phyloP scores from a whole-genome alignment of 2,797 vertebrate species.

The Gallirallus australis region DNA sequence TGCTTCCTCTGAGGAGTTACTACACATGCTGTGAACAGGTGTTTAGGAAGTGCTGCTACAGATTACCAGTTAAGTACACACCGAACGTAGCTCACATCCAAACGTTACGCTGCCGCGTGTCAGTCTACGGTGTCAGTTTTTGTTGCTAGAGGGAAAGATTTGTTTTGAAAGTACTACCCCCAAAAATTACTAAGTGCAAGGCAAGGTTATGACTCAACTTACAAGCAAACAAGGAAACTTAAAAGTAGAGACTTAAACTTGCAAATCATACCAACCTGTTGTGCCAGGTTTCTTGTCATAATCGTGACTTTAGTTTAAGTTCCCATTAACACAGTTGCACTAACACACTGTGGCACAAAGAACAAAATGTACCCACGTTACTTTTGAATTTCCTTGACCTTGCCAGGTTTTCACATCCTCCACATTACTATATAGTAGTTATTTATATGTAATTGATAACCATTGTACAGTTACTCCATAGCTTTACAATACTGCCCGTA shows the following conservation, averaged over 20 bases:
- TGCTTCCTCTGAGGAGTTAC: not conserved
- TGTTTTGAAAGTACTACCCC: not conserved
- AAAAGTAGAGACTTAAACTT: slow-evolving; percentile 41
- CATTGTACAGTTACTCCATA: slow-evolving; percentile 77
- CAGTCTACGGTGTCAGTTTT: not conserved
- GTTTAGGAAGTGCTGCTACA: not conserved
- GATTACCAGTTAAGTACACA: not conserved
- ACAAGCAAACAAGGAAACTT: slow-evolving; percentile 51
- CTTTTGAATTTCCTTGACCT: slow-evolving; percentile 48
- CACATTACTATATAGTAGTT: slow-evolving; percentile 63
- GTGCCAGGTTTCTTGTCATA: slow-evolving; percentile 7
- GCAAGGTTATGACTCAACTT: not conserved
- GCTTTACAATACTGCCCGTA: slow-evolving; percentile 70
- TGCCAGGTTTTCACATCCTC: slow-evolving; percentile 62
- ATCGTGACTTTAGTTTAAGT: not conserved
- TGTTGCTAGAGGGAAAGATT: not conserved
- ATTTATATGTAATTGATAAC: slow-evolving; percentile 78
- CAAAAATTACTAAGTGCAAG: not conserved
- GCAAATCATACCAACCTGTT: not conserved
- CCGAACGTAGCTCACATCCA: not conserved
- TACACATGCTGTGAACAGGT: not conserved
- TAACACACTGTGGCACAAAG: slow-evolving; percentile 66
- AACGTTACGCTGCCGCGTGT: not conserved
- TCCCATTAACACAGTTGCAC: slow-evolving; percentile 51
- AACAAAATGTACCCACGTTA: slow-evolving; percentile 12